Base-by-base conservation (phyloP, 2,888 invertebrate species). In the Bhutanitis thaidina region DNA sequence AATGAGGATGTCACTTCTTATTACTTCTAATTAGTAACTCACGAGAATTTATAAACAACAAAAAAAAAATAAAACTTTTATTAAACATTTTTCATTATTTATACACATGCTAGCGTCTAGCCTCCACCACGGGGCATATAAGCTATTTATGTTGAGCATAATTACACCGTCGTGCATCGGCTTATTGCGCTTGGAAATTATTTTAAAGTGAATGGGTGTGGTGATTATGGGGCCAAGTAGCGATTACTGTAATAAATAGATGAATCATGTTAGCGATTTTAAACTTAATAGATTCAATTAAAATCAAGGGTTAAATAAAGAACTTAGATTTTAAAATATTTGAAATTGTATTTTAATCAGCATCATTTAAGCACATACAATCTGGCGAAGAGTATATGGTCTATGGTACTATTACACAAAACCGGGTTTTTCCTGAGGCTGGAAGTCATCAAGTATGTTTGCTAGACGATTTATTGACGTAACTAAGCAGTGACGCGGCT, bases 181-280 rank as follows among this genome's bases (percentile, higher is more conserved):
- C 74, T 72, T 77, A 74, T 64, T 77, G 74, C 75, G 72, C 76
- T 77, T 69, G 71, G 72, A 74, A 81, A 86, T 85, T 82, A 84
- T 86, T 84, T 85, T 81, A 80, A 80, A 84, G 77, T 82, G 79
- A 77, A 80, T 80, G 73, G 77, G 77, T 78, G 76, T 69, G 71
- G 77, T 77, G 78, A 80, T 81, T 78, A 76, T 71, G 59, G 62
- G 62, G 66, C 59, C 74, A 76, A 79, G 78, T 77, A 80, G 76
- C 77, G 67, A 80, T 80, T 80, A 82, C 63, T 64, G 69, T 69
- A 71, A 78, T 77, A 78, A 77, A 77, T 74, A 74, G 71, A 73
- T 76, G 74, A 75, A 74, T 79, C 77, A 76, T 70, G 60, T 62
- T 50, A 59, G 47, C 67, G 62, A 75, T 81, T 79, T 62, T 73